Percentiles rank a stretch among this genome's conserved stretches.
phyloP scores from a whole-genome alignment of 30 jellyfish, hydroid and myxozoan genomes.

The Turritopsis rubra region DNA sequence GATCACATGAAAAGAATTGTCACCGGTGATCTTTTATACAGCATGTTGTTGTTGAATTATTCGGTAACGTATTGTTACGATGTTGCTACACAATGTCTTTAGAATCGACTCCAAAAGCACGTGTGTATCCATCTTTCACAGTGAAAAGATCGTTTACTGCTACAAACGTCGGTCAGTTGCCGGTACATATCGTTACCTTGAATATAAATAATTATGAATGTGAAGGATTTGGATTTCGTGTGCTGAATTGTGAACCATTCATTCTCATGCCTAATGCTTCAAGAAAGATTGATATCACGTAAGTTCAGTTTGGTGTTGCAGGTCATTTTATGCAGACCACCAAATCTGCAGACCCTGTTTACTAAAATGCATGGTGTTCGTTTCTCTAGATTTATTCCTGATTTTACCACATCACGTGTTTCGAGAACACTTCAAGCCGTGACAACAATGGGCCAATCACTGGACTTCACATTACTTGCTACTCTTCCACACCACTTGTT shows the following conservation, averaged over 20 bases:
- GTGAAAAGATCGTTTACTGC: slow-evolving; percentile 95
- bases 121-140: slow-evolving; percentile 95
- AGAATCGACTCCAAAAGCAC: slow-evolving; percentile 97
- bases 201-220: slow-evolving; percentile 88
- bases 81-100: too few species aligned
- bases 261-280: slow-evolving; percentile 85
- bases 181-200: slow-evolving; percentile 59
- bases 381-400: slow-evolving; percentile 81
- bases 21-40: not conserved
- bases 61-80: too few species aligned
- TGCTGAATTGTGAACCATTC: slow-evolving; percentile 86
- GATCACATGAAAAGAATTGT: not conserved
- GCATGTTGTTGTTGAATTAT: not conserved
- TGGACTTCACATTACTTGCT: slow-evolving; percentile 89
- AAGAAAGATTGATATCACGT: slow-evolving; percentile 80
- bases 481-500: slow-evolving; percentile 94
- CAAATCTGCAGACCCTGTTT: too few species aligned
- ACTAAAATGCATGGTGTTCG: not conserved
- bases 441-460: slow-evolving; percentile 76
- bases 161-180: slow-evolving; percentile 86
- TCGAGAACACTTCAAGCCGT: slow-evolving; percentile 63
- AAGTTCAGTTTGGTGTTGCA: slow-evolving; percentile 17
- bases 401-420: slow-evolving; percentile 92
- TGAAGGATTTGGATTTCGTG: slow-evolving; percentile 89
- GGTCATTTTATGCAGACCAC: too few species aligned